phyloP scores from a whole-genome alignment of 2,888 invertebrate species.

The Standfussiana lucernea region DNA sequence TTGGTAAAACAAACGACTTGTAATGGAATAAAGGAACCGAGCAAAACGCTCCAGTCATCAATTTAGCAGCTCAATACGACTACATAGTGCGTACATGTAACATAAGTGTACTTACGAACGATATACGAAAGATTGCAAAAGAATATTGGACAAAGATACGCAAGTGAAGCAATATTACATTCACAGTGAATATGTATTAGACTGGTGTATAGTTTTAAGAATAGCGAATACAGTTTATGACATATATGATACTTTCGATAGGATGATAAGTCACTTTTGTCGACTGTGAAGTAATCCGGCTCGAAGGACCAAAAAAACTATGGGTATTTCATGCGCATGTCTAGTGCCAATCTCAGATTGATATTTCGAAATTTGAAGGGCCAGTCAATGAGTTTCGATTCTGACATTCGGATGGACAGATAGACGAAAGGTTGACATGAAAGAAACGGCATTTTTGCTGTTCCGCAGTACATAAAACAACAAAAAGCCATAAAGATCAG shows the following conservation, averaged over 20 bases:
- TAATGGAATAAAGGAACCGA: slow-evolving; percentile 4
- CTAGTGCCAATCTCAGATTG: slow-evolving; percentile 26
- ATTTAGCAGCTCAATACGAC: slow-evolving; percentile 33
- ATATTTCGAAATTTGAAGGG: slow-evolving; percentile 4
- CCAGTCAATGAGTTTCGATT: slow-evolving; percentile 16
- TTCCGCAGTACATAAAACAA: neutral
- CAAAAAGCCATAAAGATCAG: neutral
- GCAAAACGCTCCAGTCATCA: slow-evolving; percentile 29
- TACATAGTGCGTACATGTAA: slow-evolving; percentile 40
- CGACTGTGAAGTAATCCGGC: slow-evolving; percentile 5
- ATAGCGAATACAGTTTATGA: neutral
- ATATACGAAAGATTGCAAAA: slow-evolving; percentile 37
- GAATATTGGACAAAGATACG: slow-evolving; percentile 49
- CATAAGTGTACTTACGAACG: slow-evolving; percentile 36
- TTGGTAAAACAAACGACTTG: slow-evolving; percentile 22
- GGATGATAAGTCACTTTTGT: neutral
- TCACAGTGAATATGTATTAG: slow-evolving; percentile 33
- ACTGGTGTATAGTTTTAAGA: slow-evolving; percentile 2
- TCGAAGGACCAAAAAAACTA: slow-evolving; percentile 23
- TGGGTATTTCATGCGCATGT: slow-evolving; percentile 5
- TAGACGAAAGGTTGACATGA: slow-evolving; percentile 17
- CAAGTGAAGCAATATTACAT: slow-evolving; percentile 34
- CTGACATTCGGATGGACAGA: slow-evolving; percentile 17
- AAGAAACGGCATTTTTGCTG: slow-evolving; percentile 4
- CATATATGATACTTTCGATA: neutral